Percentiles rank a stretch among this genome's conserved stretches.
These are phyloP conservation scores for Pangasius mekongensis DNA, from an alignment of 2,797 vertebrate genomes.

Conservation along the genomic window DNA sequence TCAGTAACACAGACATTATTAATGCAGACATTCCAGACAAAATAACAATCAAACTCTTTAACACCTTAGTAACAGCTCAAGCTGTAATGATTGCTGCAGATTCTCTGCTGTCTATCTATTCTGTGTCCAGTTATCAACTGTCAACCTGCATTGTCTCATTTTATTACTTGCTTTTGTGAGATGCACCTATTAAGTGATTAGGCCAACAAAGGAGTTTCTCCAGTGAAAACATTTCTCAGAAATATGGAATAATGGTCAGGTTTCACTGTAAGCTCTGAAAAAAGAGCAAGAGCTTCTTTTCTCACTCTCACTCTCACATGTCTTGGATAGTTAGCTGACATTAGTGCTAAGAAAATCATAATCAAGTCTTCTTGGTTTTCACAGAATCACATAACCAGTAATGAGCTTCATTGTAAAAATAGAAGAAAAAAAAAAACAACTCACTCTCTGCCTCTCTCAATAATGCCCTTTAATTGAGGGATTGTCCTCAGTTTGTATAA, in stretches of 20 bases:
- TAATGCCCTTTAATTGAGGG: slow-evolving; percentile 20
- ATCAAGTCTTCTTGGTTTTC: slow-evolving; percentile 16
- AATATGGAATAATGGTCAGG: too few species aligned
- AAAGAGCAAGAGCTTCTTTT: too few species aligned
- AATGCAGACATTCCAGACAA: neutral
- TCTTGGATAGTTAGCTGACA: neutral
- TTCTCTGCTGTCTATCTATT: neutral
- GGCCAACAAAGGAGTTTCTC: slow-evolving; percentile 1
- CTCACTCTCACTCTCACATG: too few species aligned
- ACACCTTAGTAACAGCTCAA: neutral
- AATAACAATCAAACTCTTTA: neutral
- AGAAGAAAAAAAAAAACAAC: neutral
- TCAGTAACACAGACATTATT: neutral
- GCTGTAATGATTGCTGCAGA: neutral
- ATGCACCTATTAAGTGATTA: slow-evolving; percentile 39
- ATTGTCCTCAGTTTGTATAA: slow-evolving; percentile 20
- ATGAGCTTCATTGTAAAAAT: slow-evolving; percentile 20
- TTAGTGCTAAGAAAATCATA: slow-evolving; percentile 7
- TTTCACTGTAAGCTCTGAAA: too few species aligned
- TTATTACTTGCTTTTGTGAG: slow-evolving; percentile 10
- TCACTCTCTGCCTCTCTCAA: neutral
- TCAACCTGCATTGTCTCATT: neutral
- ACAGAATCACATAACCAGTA: slow-evolving; percentile 37
- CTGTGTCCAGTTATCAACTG: neutral
- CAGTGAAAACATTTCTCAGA: neutral